phyloP scores from a whole-genome alignment of 2,113 vertebrate genomes.

The Carettochelys insculpta region DNA sequence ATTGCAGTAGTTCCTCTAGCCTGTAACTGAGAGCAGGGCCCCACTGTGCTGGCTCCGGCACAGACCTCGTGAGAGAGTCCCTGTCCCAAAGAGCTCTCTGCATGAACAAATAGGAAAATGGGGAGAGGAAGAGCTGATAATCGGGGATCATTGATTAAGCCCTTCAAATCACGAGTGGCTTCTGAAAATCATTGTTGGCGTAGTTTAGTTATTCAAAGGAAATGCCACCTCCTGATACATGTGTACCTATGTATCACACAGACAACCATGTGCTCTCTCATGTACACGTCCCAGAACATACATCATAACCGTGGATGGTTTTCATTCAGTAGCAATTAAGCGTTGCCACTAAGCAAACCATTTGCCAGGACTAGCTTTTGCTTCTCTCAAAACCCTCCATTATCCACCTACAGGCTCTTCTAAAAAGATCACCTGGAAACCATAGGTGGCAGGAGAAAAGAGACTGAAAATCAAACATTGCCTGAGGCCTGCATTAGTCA shows the following conservation, averaged over 20 bases:
- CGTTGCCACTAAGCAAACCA: background rate
- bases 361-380: background rate
- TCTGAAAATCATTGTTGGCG: background rate
- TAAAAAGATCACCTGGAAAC: accelerated
- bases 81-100: background rate
- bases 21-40: background rate
- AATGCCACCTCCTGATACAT: background rate
- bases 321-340: background rate
- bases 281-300: background rate
- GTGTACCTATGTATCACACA: background rate
- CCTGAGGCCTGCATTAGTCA: background rate
- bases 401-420: background rate
- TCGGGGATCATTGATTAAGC: background rate
- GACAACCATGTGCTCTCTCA: accelerated
- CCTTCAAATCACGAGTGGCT: background rate
- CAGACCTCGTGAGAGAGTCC: background rate
- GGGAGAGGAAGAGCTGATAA: background rate
- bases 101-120: accelerated
- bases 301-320: background rate
- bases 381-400: background rate
- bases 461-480: background rate
- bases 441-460: background rate
- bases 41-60: background rate
- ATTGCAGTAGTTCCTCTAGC: background rate
- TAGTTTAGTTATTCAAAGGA: background rate